Base-by-base conservation (phyloP, 2,888 invertebrate species). In the Pherbina coryleti region DNA sequence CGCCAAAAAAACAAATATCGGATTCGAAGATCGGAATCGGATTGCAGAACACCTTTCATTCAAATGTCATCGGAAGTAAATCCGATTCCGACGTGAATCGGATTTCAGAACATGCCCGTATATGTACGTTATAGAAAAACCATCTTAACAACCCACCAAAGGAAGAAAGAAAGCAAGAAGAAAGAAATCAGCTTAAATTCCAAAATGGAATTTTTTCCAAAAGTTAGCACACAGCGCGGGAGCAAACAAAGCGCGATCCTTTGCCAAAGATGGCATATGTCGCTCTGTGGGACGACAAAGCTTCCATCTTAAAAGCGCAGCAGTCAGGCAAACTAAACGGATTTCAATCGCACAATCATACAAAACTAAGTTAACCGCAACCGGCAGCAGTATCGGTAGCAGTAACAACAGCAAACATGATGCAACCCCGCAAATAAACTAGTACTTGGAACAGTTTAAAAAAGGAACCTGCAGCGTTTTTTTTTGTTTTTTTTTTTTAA, bases 281-380 rank as follows among this genome's bases (percentile, higher is more conserved):
- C 83, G 83, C 82, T 82, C 82, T 82, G 79, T 81, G 81, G 81
- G 82, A 82, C 77, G 81, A 79, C 64, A 34, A 17, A 55, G 75
- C 76, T 77, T 76, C 72, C 70, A 67, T 75, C 75, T 66, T 67
- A 51, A 44, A 49, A 25, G 66, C 19, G 14, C 25, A 51, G 73
- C 44, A 14, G 22, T 2, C n/a, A 72, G 25, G 11, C 62, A 31
- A 37, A 75, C 19, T 25, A 75, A 67, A 66, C 5, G 62, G 49
- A 73, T 62, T 22, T 25, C 49, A 19, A 49, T 60, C 57, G 73
- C 60, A n/a, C n/a, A 44, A 19, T 69, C 67, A 19, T 17, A 60
- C 60, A 60, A 25, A 55, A 55, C 55, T 22, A 11, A 44, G 14
- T 1, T 1, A 55, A 55, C 51, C 49, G 51, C 14, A 19, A 17